Base-by-base conservation (phyloP, 1,140 invertebrate genomes). In the Drosophila baimaii region DNA sequence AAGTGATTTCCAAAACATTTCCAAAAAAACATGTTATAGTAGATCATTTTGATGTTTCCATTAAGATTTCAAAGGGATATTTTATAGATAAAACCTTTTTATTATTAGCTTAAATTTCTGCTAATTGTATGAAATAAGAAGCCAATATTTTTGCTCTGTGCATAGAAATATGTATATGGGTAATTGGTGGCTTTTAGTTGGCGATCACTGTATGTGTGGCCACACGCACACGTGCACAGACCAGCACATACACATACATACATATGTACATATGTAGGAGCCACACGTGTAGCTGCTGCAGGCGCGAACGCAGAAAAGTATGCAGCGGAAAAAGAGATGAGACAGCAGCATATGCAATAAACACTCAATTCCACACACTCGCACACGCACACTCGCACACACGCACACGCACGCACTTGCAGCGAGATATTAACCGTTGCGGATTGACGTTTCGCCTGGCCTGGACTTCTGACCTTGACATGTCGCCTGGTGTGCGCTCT, bases 381-480 rank as follows among this genome's bases (percentile, higher is more conserved):
- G 12, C 29, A 46, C 10, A 43, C 52, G 43, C 47, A 13, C 13
- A 13, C 44, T 25, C 44, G 3, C 13, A 51, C 39, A 47, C n/a
- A n/a, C n/a, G n/a, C n/a, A 12, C 15, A 44, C n/a, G 15, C 55
- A 47, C 35, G 33, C 59, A 49, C 44, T 47, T 41, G 58, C 59
- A 64, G 35, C 61, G 46, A 66, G 61, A 66, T 74, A 64, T 75
- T 75, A 74, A 75, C 59, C 57, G 59, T 56, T 75, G 62, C 29
- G 58, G 33, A 64, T 74, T 74, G 72, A 74, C 70, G 72, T 71
- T 55, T 71, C 19, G 65, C 49, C 41, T 70, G 33, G 33, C 51
- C 51, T 54, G 65, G 65, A 70, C 71, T 58, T 77, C 75, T 77
- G 75, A 77, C 75, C 75, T 77, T 77, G 75, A 77, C 75, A 77